phyloP scores from a whole-genome alignment of 2,797 vertebrate genomes.

The Urophycis tenuis region DNA sequence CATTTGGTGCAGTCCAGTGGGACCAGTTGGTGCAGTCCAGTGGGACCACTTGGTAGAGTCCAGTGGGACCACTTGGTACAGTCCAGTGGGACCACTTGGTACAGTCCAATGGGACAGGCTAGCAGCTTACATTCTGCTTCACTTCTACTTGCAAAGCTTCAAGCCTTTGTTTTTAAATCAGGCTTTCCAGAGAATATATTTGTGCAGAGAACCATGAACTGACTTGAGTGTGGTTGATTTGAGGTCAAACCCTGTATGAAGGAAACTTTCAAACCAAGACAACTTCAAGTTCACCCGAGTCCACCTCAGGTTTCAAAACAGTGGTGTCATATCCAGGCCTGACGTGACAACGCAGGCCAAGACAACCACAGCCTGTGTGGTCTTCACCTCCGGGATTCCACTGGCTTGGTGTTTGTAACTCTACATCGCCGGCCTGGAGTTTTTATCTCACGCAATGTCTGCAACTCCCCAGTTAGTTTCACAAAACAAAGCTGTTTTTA shows the following conservation, averaged over 20 bases:
- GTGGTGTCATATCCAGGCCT: neutral
- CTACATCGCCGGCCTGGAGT: neutral
- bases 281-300: neutral
- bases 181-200: neutral
- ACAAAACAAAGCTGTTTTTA: neutral
- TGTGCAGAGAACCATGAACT: neutral
- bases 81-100: no score
- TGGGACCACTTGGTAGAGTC: no score
- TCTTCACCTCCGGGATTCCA: neutral
- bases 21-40: no score
- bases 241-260: neutral
- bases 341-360: neutral
- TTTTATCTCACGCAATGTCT: no score
- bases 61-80: no score
- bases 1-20: no score
- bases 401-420: neutral
- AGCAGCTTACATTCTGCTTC: no score
- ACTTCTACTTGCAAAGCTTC: no score
- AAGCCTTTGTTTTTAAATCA: neutral
- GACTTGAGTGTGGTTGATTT: neutral
- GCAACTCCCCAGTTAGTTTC: neutral
- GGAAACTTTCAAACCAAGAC: neutral
- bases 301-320: neutral
- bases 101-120: no score
- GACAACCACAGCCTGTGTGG: neutral